Conservation (phyloP, 1,140 invertebrate genomes). For the Lepidurus arcticus region DNA sequence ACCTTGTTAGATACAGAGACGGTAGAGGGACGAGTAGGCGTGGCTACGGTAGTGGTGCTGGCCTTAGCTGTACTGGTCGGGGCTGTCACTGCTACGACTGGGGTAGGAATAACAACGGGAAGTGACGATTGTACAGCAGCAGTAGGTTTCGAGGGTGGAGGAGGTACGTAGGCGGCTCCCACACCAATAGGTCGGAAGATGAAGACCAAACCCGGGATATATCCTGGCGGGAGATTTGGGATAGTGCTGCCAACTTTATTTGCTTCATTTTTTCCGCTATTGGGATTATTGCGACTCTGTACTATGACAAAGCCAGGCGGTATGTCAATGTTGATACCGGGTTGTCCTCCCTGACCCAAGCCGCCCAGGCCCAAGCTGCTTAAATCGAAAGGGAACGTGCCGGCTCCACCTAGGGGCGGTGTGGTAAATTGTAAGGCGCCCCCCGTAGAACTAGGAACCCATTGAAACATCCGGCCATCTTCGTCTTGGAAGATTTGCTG, state of each 20-base stretch:
- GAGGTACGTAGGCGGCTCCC: neutral
- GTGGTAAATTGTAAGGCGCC: neutral
- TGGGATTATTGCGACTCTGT: neutral
- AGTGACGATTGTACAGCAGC: neutral
- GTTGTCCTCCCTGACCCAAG: too few species aligned
- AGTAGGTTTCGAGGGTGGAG: neutral
- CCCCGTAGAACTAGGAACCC: neutral
- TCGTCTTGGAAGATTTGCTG: neutral
- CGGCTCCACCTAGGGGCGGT: neutral
- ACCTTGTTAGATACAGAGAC: neutral
- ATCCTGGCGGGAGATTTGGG: neutral
- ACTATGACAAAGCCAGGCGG: neutral
- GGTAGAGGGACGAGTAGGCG: neutral
- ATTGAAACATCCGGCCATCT: neutral
- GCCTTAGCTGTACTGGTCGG: neutral
- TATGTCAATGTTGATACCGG: neutral
- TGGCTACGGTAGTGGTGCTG: neutral
- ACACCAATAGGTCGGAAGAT: conserved; percentile 6
- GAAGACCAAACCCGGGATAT: neutral
- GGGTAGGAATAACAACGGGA: too few species aligned
- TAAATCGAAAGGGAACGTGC: too few species aligned
- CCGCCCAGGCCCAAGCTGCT: too few species aligned
- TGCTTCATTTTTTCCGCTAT: neutral
- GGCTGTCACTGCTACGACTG: neutral
- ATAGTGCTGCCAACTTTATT: neutral